Evolutionary conservation across 2,888 invertebrate species (phyloP).

Genomic region (Papilio protenor): DNA sequence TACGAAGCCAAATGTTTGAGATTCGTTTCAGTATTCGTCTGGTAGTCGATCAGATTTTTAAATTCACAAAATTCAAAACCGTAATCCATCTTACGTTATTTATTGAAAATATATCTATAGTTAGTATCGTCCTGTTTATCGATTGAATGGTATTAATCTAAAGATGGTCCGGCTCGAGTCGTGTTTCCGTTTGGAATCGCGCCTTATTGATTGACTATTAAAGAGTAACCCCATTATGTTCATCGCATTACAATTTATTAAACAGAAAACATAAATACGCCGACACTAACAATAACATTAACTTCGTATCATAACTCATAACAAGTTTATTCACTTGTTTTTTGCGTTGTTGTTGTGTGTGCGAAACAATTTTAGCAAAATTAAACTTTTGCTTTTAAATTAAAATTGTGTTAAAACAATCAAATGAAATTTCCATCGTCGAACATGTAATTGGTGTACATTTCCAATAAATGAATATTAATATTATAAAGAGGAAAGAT

Average conservation of each 20-base stretch:
- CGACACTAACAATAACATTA: background rate
- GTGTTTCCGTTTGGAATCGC: slow-evolving; percentile 39
- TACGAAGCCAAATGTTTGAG: too few species aligned
- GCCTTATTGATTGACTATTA: slow-evolving; percentile 40
- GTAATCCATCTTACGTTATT: too few species aligned
- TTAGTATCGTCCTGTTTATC: slow-evolving; percentile 1
- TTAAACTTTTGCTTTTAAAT: too few species aligned
- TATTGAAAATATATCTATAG: background rate
- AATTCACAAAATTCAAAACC: too few species aligned
- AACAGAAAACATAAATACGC: background rate
- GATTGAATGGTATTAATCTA: slow-evolving; percentile 28
- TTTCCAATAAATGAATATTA: too few species aligned
- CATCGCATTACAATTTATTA: slow-evolving; percentile 17
- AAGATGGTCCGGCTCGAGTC: slow-evolving; percentile 32
- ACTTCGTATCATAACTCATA: background rate
- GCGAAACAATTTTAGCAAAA: background rate
- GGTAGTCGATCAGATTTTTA: too few species aligned
- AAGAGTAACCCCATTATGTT: slow-evolving; percentile 29
- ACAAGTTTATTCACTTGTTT: background rate
- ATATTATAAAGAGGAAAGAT: too few species aligned
- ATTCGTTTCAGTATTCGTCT: too few species aligned
- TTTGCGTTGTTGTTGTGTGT: background rate
- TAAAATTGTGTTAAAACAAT: too few species aligned
- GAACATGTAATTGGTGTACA: too few species aligned
- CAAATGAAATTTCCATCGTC: too few species aligned